Conservation (phyloP, 2,888 invertebrate species). For the Melanotus villosus region DNA sequence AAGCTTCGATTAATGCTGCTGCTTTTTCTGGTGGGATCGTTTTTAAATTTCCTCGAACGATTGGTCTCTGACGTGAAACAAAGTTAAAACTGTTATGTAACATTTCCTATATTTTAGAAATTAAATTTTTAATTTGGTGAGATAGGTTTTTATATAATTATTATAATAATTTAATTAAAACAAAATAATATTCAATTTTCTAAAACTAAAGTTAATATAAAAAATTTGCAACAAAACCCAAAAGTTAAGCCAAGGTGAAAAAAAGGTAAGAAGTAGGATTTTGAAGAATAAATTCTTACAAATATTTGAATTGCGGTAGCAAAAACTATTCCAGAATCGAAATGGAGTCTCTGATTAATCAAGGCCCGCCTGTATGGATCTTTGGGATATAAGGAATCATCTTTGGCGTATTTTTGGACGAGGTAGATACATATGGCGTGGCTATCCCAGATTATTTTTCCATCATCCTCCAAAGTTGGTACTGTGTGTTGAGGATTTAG, state of each 20-base stretch:
- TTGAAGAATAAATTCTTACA: neutral
- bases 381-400: conserved; percentile 71
- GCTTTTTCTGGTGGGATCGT: neutral
- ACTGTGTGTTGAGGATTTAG: conserved; percentile 73
- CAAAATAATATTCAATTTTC: too few relatives aligned
- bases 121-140: too few relatives aligned
- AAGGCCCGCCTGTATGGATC: conserved; percentile 69
- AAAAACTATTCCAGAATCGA: conserved; percentile 65
- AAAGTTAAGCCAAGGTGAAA: too few relatives aligned
- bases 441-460: conserved; percentile 69
- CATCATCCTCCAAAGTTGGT: conserved; percentile 72
- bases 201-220: too few relatives aligned
- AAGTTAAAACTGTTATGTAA: neutral
- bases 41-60: neutral
- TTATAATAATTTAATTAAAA: too few relatives aligned
- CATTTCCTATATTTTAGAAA: too few relatives aligned
- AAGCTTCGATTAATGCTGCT: conserved; percentile 8
- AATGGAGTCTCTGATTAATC: conserved; percentile 72
- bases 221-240: too few relatives aligned
- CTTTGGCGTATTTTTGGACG: conserved; percentile 61
- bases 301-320: neutral
- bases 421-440: conserved; percentile 69
- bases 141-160: too few relatives aligned
- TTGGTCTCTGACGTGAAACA: neutral
- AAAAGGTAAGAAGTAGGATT: too few relatives aligned